Base-by-base conservation (phyloP, 1,140 invertebrate species). In the Diploscapter pachys region DNA sequence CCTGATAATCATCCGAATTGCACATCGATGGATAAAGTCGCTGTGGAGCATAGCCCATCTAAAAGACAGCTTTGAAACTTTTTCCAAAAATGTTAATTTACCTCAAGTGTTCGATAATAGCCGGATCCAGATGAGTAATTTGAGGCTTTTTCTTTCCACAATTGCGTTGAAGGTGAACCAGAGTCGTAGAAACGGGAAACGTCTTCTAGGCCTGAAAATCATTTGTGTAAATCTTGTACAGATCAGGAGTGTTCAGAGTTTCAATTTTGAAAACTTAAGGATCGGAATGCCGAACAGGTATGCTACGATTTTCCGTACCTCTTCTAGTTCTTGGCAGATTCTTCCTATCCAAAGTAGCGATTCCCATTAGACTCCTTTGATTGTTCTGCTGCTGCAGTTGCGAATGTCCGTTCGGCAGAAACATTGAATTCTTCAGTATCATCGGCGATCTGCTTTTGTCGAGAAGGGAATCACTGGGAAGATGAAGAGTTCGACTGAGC, bases 151-250 rank as follows among this genome's bases (percentile, higher is more conserved):
- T 63, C 13, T 51, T 49, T 9, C 56, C 53, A 53, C 64, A 64
- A 51, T 13, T 66, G 11, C 49, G 56, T 13, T 74, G 64, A 65
- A n/a, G 63, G 52, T 9, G 73, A 66, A 69, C 65, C 70, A 48
- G 59, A 66, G 73, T 74, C 73, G 31, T 74, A 74, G 49, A 74
- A 65, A 31, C 70, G 64, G 5, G 73, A 74, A 13, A 74, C 52
- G 54, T 74, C 73, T 48, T 74, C 73, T 13, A 66, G 70, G 48
- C 73, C 73, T 74, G 11, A 49, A 74, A 69, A 5, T 13, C 4
- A 49, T 8, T 55, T 31, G 6, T 64, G 31, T 31, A 31, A 31
- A 31, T 31, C 31, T 31, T 31, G 31, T 31, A 31, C 31, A 31
- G 31, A 31, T 31, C 31, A 31, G 31, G 1, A 31, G 31, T 31